Base-by-base conservation (phyloP, 2,797 vertebrate species). In the Botia almorhae region DNA sequence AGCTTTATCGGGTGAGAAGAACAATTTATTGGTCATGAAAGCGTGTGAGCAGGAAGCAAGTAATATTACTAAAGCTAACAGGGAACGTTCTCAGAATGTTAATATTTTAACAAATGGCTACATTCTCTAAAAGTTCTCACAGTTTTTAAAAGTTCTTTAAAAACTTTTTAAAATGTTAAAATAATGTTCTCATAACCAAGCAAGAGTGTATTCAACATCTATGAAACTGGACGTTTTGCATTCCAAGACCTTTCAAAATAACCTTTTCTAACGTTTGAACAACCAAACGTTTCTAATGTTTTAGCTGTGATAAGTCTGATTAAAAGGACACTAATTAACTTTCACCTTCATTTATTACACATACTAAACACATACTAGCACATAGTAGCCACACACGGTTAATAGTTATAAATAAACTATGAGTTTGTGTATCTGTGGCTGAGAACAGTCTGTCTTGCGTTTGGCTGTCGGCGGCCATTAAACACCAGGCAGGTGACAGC, bases 1-100 rank as follows among this genome's bases (percentile, higher is more conserved):
- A 76, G 71, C 60, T 83, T 71, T 60, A 69, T 64, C 53, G 78
- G 63, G 60, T 67, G 58, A 53, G 17, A 12, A 23, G 16, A 60
- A 26, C 11, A 16, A 16, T 51, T 13, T 51, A 51, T 26, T 58
- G 39, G 39, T 0, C 23, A n/a, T 58, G 12, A 64, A n/a, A 82
- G 74, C 26, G 69, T 63, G 17, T 2, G 14, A 76, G 26, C 6
- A 0, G 12, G 17, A 65, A 17, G 6, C 43, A 74, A 50, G 73
- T 51, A 43, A 43, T 43, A 6, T 43, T 43, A 43, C 23, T 26
- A 26, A 26, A 26, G 23, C 23, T 39, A 39, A 39, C 36, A 39
- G 36, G 36, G 7, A 39, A 39, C 36, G 36, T 39, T 39, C 7
- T 4, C 4, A 7, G 7, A 39, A 39, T 39, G 36, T 39, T 39